A percentile compares a stretch with the other conserved stretches of the same genome.
Evolutionary conservation across 2,888 invertebrate genomes (phyloP).

Genomic region (Elmis aenea): DNA sequence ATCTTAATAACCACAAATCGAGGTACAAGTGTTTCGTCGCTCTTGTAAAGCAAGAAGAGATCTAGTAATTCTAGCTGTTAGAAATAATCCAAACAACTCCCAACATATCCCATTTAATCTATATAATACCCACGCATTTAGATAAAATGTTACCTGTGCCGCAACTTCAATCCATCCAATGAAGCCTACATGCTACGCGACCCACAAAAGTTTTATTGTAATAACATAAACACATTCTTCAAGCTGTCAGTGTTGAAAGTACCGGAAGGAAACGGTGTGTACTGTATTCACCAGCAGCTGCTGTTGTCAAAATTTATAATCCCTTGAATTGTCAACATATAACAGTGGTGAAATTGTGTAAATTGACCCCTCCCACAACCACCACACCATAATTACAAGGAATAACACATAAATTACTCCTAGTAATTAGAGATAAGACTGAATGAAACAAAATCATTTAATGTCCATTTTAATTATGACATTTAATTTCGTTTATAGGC

Average conservation of each 20-base stretch:
- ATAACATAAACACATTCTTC: constrained; percentile 12
- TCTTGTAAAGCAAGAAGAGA: no score
- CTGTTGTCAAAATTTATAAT: neutral
- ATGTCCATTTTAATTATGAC: constrained; percentile 3
- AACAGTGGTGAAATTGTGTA: neutral
- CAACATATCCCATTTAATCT: no score
- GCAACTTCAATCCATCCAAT: constrained; percentile 7
- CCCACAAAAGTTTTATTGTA: constrained; percentile 13
- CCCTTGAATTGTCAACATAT: neutral
- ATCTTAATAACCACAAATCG: no score
- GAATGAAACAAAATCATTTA: no score
- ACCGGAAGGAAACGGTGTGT: constrained; percentile 18
- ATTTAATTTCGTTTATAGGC: constrained; percentile 5
- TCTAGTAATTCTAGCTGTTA: no score
- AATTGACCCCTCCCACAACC: neutral
- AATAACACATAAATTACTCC: neutral
- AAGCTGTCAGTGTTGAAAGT: constrained; percentile 17
- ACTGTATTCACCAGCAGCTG: constrained; percentile 7
- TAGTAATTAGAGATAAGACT: no score
- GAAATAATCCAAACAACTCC: no score
- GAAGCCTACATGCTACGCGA: constrained; percentile 8
- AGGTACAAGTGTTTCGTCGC: no score
- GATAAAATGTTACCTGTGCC: no score
- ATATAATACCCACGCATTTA: no score
- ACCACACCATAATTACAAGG: neutral